These are phyloP conservation scores for Saccostrea cuccullata DNA, from an alignment of 1,140 invertebrate genomes.

Conservation along the genomic window DNA sequence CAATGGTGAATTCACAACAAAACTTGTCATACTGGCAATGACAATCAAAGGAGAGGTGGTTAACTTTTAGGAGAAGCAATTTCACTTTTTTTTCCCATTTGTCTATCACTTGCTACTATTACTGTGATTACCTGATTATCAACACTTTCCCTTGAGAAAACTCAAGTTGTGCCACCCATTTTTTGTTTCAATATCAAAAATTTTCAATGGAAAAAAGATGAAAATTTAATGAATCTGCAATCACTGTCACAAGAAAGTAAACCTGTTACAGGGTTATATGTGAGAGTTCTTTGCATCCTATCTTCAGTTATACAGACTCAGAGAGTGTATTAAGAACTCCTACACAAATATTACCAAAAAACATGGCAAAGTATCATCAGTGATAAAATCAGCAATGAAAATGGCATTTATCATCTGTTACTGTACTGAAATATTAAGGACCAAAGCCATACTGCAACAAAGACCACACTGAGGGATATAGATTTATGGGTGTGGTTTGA, in stretches of 20 bases:
- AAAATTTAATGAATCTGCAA: neutral
- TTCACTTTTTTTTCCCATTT: neutral
- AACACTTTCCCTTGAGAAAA: neutral
- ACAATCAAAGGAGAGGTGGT: slow-evolving; percentile 1
- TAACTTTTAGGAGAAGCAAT: neutral
- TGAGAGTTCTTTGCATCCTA: neutral
- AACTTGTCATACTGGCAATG: neutral
- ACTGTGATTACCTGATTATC: neutral
- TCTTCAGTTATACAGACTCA: neutral
- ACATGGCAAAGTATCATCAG: neutral
- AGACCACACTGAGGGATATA: no score
- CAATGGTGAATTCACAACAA: slow-evolving; percentile 4
- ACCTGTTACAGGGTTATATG: neutral
- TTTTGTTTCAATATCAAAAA: neutral
- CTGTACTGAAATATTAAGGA: neutral
- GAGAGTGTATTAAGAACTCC: slow-evolving; percentile 1
- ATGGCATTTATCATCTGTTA: neutral
- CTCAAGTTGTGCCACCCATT: neutral
- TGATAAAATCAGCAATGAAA: neutral
- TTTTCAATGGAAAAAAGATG: neutral
- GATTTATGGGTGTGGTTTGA: no score
- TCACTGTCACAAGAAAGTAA: neutral
- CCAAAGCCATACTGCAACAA: no score
- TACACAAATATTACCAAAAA: neutral
- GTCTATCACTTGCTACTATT: neutral